Evolutionary conservation across 2,797 vertebrate genomes (phyloP).

Genomic region (Xiphorhynchus erythropygius): DNA sequence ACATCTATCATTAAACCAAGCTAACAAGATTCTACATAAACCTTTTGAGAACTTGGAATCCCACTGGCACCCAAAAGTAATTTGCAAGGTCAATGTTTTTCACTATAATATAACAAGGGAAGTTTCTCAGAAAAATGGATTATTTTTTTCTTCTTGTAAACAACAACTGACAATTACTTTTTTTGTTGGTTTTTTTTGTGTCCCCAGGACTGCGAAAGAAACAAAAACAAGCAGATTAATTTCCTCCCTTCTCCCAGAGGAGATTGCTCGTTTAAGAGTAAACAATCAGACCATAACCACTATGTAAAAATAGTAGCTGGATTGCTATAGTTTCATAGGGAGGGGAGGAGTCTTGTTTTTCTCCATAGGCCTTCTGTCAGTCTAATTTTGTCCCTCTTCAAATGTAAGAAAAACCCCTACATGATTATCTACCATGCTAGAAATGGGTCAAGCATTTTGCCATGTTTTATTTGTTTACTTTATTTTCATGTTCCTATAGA

Average conservation of each 20-base stretch:
- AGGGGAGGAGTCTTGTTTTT: neutral
- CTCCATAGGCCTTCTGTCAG: neutral
- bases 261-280: neutral
- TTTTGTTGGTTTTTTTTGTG: neutral
- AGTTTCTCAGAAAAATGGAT: neutral
- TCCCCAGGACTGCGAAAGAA: neutral
- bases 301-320: neutral
- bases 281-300: neutral
- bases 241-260: neutral
- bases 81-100: neutral
- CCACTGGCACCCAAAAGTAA: neutral
- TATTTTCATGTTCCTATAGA: neutral
- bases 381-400: neutral
- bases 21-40: neutral
- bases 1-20: neutral
- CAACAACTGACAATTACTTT: neutral
- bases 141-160: neutral
- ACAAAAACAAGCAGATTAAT: neutral
- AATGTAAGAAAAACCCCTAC: neutral
- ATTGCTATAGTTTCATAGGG: neutral
- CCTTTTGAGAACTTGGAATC: neutral
- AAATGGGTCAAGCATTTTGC: neutral
- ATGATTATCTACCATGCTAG: neutral
- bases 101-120: neutral
- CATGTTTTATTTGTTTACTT: neutral